Evolutionary conservation across 2,797 vertebrate species (phyloP).

Genomic region (Etheostoma nigrum): DNA sequence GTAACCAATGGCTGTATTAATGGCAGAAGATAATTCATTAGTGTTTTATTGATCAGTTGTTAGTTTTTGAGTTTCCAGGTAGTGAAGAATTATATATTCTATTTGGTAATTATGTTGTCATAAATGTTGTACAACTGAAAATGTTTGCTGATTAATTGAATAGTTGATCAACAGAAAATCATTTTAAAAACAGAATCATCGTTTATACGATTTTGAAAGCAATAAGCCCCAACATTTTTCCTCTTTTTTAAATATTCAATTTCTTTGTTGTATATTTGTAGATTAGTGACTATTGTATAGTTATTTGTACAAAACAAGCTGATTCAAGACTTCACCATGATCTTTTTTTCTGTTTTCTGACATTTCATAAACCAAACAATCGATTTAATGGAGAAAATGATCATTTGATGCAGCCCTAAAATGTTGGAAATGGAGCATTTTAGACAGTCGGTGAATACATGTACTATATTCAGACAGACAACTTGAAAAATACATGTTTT

Average conservation of each 20-base stretch:
- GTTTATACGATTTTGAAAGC: background rate
- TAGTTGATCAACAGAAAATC: background rate
- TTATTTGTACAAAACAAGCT: background rate
- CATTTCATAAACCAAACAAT: background rate
- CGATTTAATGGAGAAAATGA: background rate
- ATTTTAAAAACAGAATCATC: background rate
- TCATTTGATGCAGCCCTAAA: background rate
- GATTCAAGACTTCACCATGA: background rate
- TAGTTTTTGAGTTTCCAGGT: background rate
- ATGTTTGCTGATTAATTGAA: background rate
- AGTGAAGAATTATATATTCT: background rate
- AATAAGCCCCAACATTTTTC: no score
- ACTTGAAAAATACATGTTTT: no score
- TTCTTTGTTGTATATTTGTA: no score
- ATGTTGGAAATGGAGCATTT: background rate
- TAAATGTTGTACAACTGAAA: background rate
- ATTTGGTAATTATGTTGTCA: background rate
- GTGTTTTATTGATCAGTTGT: background rate
- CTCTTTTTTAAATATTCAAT: no score
- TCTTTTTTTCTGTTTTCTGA: background rate
- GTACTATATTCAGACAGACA: no score
- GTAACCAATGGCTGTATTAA: background rate
- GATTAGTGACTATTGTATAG: no score
- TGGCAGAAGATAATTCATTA: background rate
- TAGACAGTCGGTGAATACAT: no score